Percentiles rank a stretch among this genome's conserved stretches.
phyloP scores from a whole-genome alignment of 1,140 invertebrate genomes.

The Diorhabda elongata region DNA sequence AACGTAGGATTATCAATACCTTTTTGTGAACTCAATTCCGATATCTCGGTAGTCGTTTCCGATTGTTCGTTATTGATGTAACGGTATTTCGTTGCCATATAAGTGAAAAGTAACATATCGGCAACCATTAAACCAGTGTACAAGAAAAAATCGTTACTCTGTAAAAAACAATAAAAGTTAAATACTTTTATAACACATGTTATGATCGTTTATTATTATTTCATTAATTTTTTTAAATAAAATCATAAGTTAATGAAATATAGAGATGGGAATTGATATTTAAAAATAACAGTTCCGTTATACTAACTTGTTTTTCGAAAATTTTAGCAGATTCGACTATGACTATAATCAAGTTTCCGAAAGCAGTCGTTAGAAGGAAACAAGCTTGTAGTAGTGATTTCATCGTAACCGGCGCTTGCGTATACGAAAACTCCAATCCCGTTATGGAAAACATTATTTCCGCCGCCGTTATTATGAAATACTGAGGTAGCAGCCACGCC shows the following conservation, averaged over 20 bases:
- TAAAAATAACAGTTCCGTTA: background rate
- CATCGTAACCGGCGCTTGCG: slow-evolving; percentile 85
- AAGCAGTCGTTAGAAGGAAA: slow-evolving; percentile 84
- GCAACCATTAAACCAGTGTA: slow-evolving; percentile 81
- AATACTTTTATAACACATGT: too few relatives aligned
- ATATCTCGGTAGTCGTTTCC: background rate
- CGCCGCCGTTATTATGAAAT: slow-evolving; percentile 77
- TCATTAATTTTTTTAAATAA: slow-evolving; percentile 35
- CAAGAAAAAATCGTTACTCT: slow-evolving; percentile 83
- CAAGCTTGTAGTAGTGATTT: slow-evolving; percentile 86
- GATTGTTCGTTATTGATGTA: slow-evolving; percentile 45
- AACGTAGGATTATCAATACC: slow-evolving; percentile 25
- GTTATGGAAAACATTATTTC: slow-evolving; percentile 87
- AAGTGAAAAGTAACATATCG: slow-evolving; percentile 76
- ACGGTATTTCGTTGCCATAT: slow-evolving; percentile 70
- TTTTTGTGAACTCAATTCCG: background rate
- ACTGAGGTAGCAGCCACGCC: slow-evolving; percentile 81
- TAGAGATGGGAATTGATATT: background rate
- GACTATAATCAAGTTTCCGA: slow-evolving; percentile 88
- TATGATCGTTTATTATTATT: slow-evolving; percentile 25
- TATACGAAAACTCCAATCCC: slow-evolving; percentile 88
- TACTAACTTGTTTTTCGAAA: slow-evolving; percentile 60
- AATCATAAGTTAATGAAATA: slow-evolving; percentile 13
- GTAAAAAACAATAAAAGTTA: slow-evolving; percentile 27
- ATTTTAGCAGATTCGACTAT: slow-evolving; percentile 64